Evolutionary conservation across 2,888 invertebrate genomes (phyloP), one percentile per base, ranked within the genome.

Genomic region (Oegoconia quadripuncta): DNA sequence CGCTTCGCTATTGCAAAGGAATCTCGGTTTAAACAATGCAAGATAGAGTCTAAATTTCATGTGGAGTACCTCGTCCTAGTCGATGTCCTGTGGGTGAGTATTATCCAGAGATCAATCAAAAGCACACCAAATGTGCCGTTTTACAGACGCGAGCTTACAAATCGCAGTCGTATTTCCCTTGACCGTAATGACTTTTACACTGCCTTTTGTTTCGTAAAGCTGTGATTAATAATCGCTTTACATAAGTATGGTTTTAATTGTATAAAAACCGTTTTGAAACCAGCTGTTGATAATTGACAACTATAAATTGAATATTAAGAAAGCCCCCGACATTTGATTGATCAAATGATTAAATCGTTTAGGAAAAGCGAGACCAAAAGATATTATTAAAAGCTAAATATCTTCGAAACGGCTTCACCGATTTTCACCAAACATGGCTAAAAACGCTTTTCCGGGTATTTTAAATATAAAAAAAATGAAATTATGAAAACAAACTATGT

Each of bases 101-200:
- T 74, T 74, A 74, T 56, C 55, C 55, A 39, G 40, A 59, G 57
- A 74, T 74, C 64, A 62, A 66, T 68, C 66, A 68, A 60, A 58
- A 61, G 46, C 59, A 52, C 58, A 57, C 60, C 48, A 61, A 65
- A 64, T 54, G 61, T 49, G 55, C 46, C 42, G 52, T 55, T 62
- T 59, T 64, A 54, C 55, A 59, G 63, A 22, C 53, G 64, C 59
- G 57, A 60, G 68, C 62, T 69, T 68, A 72, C 68, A 74, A 76
- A 76, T 74, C 50, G 63, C 59, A 51, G 57, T 61, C 56, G 55
- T 59, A 55, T 64, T 66, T 55, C 54, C 60, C 53, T 69, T 59
- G 66, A 50, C 63, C 61, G 56, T 74, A 74, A 74, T 73, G 68
- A 68, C 59, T 64, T 56, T 59, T 50, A 52, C 46, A 55, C 48